Percentiles rank a stretch among this genome's conserved stretches.
Conservation (phyloP, 2,113 vertebrate species). For the Ramphastos sulfuratus region DNA sequence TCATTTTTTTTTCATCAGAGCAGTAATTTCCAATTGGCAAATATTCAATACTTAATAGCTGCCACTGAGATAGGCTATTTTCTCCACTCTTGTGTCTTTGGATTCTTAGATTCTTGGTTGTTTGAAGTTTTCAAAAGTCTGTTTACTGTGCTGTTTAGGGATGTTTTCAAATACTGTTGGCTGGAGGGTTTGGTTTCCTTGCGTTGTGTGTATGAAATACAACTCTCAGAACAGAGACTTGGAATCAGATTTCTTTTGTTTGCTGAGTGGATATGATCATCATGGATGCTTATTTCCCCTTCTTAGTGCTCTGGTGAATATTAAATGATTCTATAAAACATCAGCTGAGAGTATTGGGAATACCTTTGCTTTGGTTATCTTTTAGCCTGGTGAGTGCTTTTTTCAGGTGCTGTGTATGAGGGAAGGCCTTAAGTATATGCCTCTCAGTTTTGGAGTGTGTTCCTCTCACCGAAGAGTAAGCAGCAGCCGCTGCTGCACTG, state of each 20-base stretch:
- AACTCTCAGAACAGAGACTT: not conserved
- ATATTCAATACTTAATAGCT: slow-evolving; percentile 2
- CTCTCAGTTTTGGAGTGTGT: not conserved
- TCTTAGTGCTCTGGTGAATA: not conserved
- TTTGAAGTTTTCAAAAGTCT: not conserved
- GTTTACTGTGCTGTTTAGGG: not conserved
- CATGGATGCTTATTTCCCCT: not conserved
- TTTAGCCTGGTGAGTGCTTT: not conserved
- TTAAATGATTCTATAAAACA: not conserved
- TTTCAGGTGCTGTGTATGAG: not conserved
- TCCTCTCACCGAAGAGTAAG: not conserved
- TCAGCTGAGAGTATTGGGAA: not conserved
- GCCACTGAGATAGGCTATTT: not conserved
- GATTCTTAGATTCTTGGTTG: not conserved
- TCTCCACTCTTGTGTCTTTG: not conserved
- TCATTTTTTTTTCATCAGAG: not conserved
- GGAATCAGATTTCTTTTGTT: not conserved
- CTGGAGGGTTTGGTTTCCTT: not conserved
- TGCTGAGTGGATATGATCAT: not conserved
- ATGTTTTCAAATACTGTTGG: not conserved
- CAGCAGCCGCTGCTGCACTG: not conserved
- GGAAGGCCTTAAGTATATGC: not conserved
- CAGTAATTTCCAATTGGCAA: not conserved
- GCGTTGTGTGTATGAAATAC: not conserved
- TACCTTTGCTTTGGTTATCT: not conserved